phyloP scores from a whole-genome alignment of 2,888 invertebrate species.

The Caradrina kadenii region DNA sequence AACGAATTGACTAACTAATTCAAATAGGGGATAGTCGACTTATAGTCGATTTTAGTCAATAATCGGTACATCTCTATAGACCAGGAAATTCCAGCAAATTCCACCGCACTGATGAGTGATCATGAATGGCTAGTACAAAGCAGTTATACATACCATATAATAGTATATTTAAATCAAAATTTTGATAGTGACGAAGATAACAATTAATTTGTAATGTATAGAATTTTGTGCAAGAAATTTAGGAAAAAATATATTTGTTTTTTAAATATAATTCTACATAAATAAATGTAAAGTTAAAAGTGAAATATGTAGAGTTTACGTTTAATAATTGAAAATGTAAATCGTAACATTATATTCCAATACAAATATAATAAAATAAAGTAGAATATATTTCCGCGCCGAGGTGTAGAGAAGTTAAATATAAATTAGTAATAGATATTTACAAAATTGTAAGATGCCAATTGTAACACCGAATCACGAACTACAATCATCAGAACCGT shows the following conservation, averaged over 20 bases:
- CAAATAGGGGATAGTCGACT: constrained; percentile 16
- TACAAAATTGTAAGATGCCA: constrained; percentile 59
- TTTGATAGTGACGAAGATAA: constrained; percentile 19
- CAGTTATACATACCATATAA: constrained; percentile 79
- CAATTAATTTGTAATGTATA: constrained; percentile 21
- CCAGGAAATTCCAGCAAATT: constrained; percentile 84
- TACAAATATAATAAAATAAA: constrained; percentile 14
- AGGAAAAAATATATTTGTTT: neutral
- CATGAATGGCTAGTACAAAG: constrained; percentile 83
- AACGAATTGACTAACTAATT: constrained; percentile 45
- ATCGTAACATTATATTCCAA: constrained; percentile 2
- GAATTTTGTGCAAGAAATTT: constrained; percentile 38
- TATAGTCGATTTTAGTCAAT: constrained; percentile 58
- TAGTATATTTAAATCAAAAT: constrained; percentile 40
- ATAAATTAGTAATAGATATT: constrained; percentile 50
- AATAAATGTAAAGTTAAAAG: constrained; percentile 3
- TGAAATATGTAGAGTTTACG: neutral
- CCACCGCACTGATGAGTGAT: constrained; percentile 74
- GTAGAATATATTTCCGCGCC: constrained; percentile 29
- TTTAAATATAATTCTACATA: constrained; percentile 18
- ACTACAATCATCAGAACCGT: constrained; percentile 61
- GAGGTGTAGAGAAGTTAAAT: constrained; percentile 32
- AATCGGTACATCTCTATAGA: constrained; percentile 66
- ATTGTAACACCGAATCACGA: constrained; percentile 65
- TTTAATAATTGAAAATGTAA: neutral